These are phyloP conservation scores for Phocoena sinus DNA, from an alignment of 2,113 vertebrate species.

Conservation along the genomic window DNA sequence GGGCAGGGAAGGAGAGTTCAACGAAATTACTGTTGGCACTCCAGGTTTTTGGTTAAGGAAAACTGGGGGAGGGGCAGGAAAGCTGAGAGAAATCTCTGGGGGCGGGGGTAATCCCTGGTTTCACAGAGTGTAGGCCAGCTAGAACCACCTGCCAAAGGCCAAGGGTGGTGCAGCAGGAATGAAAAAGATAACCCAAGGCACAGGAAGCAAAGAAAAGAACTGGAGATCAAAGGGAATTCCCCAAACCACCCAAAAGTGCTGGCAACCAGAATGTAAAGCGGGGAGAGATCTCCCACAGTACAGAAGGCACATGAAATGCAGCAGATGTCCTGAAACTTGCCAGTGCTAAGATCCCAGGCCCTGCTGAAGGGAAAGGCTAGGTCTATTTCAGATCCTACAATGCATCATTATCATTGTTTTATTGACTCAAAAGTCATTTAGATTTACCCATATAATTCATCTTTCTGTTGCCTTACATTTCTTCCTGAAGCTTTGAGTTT, in stretches of 20 bases:
- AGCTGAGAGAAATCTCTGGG: not conserved
- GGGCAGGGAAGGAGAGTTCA: not conserved
- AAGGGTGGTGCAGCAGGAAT: not conserved
- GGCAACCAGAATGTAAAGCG: not conserved
- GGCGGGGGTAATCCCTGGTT: not conserved
- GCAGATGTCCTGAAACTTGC: not conserved
- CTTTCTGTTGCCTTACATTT: not conserved
- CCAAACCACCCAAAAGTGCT: not conserved
- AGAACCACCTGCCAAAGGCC: not conserved
- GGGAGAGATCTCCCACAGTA: not conserved
- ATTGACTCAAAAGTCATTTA: not conserved
- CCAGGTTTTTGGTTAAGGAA: not conserved
- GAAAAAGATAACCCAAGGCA: not conserved
- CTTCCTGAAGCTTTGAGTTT: not conserved
- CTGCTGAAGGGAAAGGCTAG: not conserved
- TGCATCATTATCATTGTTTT: not conserved
- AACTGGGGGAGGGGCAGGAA: not conserved
- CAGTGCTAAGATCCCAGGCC: not conserved
- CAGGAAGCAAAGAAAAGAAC: not conserved
- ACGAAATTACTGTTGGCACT: not conserved
- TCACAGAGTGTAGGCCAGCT: not conserved
- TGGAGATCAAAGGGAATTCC: not conserved
- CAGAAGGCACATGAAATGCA: not conserved
- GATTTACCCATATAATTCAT: not conserved
- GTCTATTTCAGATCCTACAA: not conserved